Base-by-base conservation (phyloP, 2,888 invertebrate species). In the Leptarthrus brevirostris region DNA sequence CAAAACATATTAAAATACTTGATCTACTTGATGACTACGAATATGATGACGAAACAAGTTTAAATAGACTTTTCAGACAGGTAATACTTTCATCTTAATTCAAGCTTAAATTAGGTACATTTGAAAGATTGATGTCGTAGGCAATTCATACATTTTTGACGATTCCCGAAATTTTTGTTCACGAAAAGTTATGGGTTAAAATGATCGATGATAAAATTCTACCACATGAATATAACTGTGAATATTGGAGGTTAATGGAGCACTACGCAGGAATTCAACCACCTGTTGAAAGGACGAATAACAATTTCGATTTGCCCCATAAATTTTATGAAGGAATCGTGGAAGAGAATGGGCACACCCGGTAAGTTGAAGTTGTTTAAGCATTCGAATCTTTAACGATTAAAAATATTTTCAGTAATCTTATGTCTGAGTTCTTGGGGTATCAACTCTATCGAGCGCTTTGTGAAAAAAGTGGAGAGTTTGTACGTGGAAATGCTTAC, bases 341-440 rank as follows among this genome's bases (percentile, higher is more conserved):
- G 20, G 80, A 80, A 47, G 77, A 81, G 16, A 78, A 73, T 26
- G 74, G 80, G 49, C 80, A 81, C 73, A 79, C 81, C 81, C 66
- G n/a, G 5, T 26, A 18, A 20, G 3, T 4, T n/a, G n/a, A n/a
- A n/a, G n/a, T n/a, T n/a, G n/a, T n/a, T n/a, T n/a, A n/a, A n/a
- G n/a, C n/a, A n/a, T n/a, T n/a, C n/a, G n/a, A n/a, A n/a, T n/a
- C n/a, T n/a, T 6, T 30, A 1, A 30, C 30, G 8, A 3, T 53
- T 1, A 22, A 18, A 12, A 18, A 26, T 47, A 14, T 75, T 86
- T 86, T 14, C 81, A 90, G 91, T 79, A 91, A 91, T 82, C 90
- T 90, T 81, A 90, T 94, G 20, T 91, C 91, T 52, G 91, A 88
- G 81, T 89, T 95, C 30, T 85, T 95, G 40, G 94, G 95, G 84